Evolutionary conservation across 2,888 invertebrate species (phyloP).

Genomic region (Platycnemis pennipes): DNA sequence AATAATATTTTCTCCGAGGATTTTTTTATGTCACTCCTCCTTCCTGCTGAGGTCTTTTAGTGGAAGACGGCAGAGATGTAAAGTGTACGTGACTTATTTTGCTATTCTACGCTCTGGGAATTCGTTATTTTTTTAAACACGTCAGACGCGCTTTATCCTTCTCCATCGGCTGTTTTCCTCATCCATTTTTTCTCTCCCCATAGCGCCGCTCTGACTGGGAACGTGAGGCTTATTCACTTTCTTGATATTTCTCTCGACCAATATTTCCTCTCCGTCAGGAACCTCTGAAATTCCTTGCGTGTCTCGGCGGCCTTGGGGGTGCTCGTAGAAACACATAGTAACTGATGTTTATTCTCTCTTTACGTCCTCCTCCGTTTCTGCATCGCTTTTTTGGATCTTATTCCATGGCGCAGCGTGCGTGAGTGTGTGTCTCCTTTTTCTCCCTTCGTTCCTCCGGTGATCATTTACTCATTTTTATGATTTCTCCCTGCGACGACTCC

Average conservation of each 20-base stretch:
- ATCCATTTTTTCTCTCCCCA: neutral
- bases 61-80: slow-evolving; percentile 26
- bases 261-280: slow-evolving; percentile 1
- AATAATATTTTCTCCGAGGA: slow-evolving; percentile 25
- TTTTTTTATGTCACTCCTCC: slow-evolving; percentile 31
- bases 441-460: neutral
- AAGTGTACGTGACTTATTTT: slow-evolving; percentile 9
- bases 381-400: slow-evolving; percentile 14
- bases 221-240: slow-evolving; percentile 8
- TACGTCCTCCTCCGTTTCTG: neutral
- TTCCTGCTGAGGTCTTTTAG: neutral
- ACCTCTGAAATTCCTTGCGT: neutral
- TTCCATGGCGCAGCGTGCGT: neutral
- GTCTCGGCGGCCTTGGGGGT: neutral
- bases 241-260: slow-evolving; percentile 28
- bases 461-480: slow-evolving; percentile 21
- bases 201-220: neutral
- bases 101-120: neutral
- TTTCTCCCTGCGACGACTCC: neutral
- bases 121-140: neutral
- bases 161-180: neutral
- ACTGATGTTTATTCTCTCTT: slow-evolving; percentile 28
- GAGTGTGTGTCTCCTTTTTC: no score
- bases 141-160: neutral
- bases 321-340: slow-evolving; percentile 15